These are phyloP conservation scores for Lophotriccus pileatus DNA, from an alignment of 2,797 vertebrate species.

Conservation along the genomic window DNA sequence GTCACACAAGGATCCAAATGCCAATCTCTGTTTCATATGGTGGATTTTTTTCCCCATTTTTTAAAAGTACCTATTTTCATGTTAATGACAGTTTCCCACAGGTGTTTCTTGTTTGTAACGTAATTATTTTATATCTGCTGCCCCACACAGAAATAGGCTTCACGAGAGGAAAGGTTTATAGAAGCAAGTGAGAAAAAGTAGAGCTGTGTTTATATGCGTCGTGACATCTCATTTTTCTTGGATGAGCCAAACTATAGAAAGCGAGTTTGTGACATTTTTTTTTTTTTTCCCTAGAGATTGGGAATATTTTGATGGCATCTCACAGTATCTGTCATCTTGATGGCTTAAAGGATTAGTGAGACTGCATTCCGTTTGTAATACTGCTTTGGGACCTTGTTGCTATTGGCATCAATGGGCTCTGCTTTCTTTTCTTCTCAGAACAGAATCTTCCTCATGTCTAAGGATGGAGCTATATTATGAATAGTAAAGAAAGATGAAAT, in stretches of 20 bases:
- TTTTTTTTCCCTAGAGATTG: fast-evolving
- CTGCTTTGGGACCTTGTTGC: not conserved
- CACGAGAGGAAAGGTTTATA: not conserved
- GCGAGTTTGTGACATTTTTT: not conserved
- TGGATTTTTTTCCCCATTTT: fast-evolving
- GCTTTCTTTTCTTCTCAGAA: not conserved
- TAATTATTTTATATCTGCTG: not conserved
- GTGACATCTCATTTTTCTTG: not conserved
- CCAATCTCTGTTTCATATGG: not conserved
- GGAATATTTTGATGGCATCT: not conserved
- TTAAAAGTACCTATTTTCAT: not conserved
- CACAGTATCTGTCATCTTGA: not conserved
- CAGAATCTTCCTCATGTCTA: not conserved
- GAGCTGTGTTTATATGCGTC: not conserved
- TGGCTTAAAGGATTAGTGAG: not conserved
- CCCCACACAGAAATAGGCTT: not conserved
- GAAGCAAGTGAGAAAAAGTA: not conserved
- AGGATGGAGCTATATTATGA: not conserved
- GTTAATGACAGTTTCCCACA: not conserved
- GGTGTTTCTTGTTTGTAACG: not conserved
- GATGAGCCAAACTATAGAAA: not conserved
- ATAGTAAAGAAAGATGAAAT: not conserved
- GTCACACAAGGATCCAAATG: not conserved
- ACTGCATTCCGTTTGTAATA: not conserved
- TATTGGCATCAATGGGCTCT: not conserved